Evolutionary conservation across 2,113 vertebrate species (phyloP), one percentile per base, ranked within the genome.

Genomic region (Etheostoma spectabile): DNA sequence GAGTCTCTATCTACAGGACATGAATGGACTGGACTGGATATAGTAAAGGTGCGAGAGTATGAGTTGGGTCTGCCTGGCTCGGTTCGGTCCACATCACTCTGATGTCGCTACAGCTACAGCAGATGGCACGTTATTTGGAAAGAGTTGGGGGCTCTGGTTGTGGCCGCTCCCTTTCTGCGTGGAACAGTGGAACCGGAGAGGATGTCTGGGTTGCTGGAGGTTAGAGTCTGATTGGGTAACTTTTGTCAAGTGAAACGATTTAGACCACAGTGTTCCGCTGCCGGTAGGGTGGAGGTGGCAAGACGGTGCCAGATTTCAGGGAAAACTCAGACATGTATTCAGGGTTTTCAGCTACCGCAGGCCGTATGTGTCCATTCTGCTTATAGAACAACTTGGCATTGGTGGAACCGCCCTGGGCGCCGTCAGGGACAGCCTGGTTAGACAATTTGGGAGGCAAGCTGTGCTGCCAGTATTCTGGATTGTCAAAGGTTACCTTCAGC

Each of bases 251-350:
- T 8, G 74, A 82, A 35, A 71, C 60, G 7, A 74, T 74, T 95
- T 96, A 99, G 92, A 99, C 98, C 95, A 99, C 98, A 55, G 98
- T 99, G 57, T 99, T 99, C 80, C 98, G 94, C 96, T 99, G 98
- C 89, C 98, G 96, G 95, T 99, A 99, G 46, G 98, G 98, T 0
- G 98, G 98, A 1, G 98, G 98, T 3, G 98, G 98, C 93, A 99
- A 93, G 86, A 97, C 96, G 19, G 96, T 94, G 92, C 97, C 97
- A 18, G 97, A 95, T 87, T 98, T 99, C 89, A 98, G 90, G 15
- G 97, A 96, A 92, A 98, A 98, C 94, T 99, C 97, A 0, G 97
- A 96, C 94, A 98, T 96, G 93, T 99, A 99, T 89, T 99, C 98
- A 0, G 97, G 97, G 86, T 99, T 99, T 95, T 99, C 97, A 53